Evolutionary conservation across 1,140 invertebrate species (phyloP).

Genomic region (Coptotermes formosanus): DNA sequence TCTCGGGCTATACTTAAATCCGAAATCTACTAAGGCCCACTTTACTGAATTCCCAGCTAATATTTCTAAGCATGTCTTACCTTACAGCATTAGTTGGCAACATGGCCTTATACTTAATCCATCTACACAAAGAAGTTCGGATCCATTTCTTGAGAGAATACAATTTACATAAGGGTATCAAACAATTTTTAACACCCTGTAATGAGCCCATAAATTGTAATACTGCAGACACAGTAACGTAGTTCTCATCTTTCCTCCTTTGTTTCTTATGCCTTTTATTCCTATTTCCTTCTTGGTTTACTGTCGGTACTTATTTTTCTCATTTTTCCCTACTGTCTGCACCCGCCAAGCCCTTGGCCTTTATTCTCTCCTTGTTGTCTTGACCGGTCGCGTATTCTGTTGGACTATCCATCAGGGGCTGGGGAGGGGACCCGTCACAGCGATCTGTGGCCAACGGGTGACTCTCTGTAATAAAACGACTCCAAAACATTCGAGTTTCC

Average conservation of each 20-base stretch:
- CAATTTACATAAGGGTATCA: no score
- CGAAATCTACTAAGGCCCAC: no score
- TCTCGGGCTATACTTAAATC: no score
- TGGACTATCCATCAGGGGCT: conserved; percentile 3
- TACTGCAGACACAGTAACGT: background rate
- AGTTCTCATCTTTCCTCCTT: background rate
- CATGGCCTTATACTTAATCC: no score
- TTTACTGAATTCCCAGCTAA: no score
- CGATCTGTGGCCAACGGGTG: background rate
- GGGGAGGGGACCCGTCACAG: background rate
- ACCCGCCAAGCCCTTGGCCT: background rate
- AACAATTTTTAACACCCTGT: no score
- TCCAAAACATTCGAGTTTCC: background rate
- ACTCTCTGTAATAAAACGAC: background rate
- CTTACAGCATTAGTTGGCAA: no score
- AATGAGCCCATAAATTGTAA: no score
- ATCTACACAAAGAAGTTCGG: no score
- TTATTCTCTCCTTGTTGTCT: background rate
- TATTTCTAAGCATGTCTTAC: no score
- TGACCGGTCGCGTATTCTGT: background rate
- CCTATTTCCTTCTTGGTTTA: background rate
- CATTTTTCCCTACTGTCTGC: no score
- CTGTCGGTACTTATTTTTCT: background rate
- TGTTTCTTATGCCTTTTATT: background rate
- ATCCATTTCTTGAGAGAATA: no score